phyloP scores from a whole-genome alignment of 1,140 invertebrate species.

The Drosophila pachea region DNA sequence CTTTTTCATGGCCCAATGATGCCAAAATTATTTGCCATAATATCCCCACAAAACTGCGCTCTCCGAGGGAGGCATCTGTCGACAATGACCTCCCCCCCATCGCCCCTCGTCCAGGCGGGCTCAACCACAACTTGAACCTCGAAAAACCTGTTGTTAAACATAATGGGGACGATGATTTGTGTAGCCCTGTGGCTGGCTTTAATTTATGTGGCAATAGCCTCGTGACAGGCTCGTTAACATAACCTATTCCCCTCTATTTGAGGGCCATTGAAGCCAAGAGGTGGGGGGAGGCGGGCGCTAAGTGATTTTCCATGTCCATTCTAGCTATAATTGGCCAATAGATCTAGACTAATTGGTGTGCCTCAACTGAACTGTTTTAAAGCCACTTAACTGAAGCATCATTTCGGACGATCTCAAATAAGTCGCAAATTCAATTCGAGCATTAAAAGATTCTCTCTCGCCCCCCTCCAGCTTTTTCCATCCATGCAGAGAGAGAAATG shows the following conservation, averaged over 20 bases:
- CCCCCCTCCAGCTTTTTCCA: no score
- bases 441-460: no score
- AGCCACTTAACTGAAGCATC: neutral
- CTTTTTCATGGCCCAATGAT: conserved; percentile 71
- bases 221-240: conserved; percentile 35
- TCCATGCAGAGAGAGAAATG: no score
- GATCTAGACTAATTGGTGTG: neutral
- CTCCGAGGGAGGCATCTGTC: no score
- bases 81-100: conserved; percentile 1
- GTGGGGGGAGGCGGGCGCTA: conserved; percentile 7
- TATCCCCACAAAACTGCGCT: conserved; percentile 7
- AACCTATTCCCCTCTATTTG: no score
- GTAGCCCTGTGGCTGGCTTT: conserved; percentile 34
- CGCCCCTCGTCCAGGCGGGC: neutral
- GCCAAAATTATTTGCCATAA: conserved; percentile 50
- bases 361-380: no score
- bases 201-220: conserved; percentile 56
- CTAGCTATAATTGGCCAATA: neutral
- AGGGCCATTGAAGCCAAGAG: no score
- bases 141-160: conserved; percentile 5
- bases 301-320: conserved; percentile 63
- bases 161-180: conserved; percentile 63
- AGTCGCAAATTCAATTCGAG: no score
- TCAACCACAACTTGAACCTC: no score
- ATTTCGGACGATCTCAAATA: neutral